Evolutionary conservation across 2,797 vertebrate species (phyloP), one percentile per base, ranked within the genome.

Genomic region (Schizopygopsis pylzovi): DNA sequence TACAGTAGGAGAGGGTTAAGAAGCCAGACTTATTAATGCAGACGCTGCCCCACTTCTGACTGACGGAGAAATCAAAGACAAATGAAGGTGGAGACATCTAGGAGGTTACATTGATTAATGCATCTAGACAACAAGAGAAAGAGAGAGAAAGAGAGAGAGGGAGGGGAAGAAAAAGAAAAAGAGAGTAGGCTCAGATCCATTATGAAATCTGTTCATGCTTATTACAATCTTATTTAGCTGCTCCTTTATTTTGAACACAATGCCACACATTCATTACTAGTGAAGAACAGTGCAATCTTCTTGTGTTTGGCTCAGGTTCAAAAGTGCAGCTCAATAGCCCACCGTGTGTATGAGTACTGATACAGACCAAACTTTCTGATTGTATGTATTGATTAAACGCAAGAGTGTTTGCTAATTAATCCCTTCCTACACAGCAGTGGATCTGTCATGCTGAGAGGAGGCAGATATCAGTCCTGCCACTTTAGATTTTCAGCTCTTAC

Each of bases 11-110:
- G 83, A 77, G 67, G 86, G 72, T 81, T 71, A 72, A 76, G 83
- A 85, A 83, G 75, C 61, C 86, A 85, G 61, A 85, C 79, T 79
- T 84, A 63, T 59, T 63, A 67, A 37, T 72, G 68, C 78, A 78
- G 71, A 63, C n/a, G 56, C 63, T 87, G 87, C 84, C 87, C 90
- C 73, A 85, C 75, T 87, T 90, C 79, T 73, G 67, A 72, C 86
- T 86, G 87, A 67, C 54, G 73, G 75, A 87, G 87, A 68, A 87
- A 83, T 79, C 83, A 88, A 89, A 91, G 90, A 90, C 88, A 84
- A 89, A 88, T 89, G 86, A 89, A 90, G 90, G 89, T 87, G 88
- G 86, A 87, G 80, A 68, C 79, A 82, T 86, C 81, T 56, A 70
- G 49, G 88, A 88, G 72, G 83, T 83, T 70, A 83, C 47, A 61